Percentiles rank a stretch among this genome's conserved stretches.
Evolutionary conservation across 1,140 invertebrate species (phyloP).

Genomic region (Oreohelix idahoensis): DNA sequence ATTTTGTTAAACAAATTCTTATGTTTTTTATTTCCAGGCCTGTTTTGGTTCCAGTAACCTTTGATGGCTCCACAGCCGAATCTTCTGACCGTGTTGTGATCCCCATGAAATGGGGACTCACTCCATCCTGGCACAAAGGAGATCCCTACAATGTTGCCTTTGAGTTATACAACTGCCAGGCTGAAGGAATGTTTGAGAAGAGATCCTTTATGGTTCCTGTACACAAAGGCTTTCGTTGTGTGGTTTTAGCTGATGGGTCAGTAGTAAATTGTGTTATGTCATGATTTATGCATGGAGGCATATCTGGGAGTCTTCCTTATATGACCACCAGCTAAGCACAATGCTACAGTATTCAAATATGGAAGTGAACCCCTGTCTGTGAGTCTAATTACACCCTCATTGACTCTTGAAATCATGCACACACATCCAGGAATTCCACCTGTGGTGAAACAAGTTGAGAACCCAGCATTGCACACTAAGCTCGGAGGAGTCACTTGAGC

Average conservation of each 20-base stretch:
- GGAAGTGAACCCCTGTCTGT: no score
- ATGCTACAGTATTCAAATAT: no score
- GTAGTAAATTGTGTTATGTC: neutral
- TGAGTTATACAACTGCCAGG: slow-evolving; percentile 85
- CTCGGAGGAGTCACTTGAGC: no score
- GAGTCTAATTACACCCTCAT: no score
- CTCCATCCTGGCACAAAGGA: slow-evolving; percentile 86
- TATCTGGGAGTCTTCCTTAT: no score
- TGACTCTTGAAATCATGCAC: no score
- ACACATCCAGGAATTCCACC: no score
- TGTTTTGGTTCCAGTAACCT: slow-evolving; percentile 79
- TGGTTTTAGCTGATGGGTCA: slow-evolving; percentile 83
- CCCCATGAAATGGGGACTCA: slow-evolving; percentile 82
- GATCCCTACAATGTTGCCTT: slow-evolving; percentile 80
- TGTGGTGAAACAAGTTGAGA: no score
- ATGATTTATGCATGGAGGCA: no score
- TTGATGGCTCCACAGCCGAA: slow-evolving; percentile 64
- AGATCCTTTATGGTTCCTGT: slow-evolving; percentile 81
- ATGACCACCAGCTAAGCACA: no score
- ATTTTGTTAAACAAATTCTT: no score
- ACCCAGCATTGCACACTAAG: no score
- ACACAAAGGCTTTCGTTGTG: slow-evolving; percentile 81
- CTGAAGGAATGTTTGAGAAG: slow-evolving; percentile 81
- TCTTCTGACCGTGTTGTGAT: slow-evolving; percentile 60
- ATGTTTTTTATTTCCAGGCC: slow-evolving; percentile 74